Percentiles rank a stretch among this genome's conserved stretches.
These are phyloP conservation scores for Rhynchophorus ferrugineus DNA, from an alignment of 1,140 invertebrate genomes.

Conservation along the genomic window DNA sequence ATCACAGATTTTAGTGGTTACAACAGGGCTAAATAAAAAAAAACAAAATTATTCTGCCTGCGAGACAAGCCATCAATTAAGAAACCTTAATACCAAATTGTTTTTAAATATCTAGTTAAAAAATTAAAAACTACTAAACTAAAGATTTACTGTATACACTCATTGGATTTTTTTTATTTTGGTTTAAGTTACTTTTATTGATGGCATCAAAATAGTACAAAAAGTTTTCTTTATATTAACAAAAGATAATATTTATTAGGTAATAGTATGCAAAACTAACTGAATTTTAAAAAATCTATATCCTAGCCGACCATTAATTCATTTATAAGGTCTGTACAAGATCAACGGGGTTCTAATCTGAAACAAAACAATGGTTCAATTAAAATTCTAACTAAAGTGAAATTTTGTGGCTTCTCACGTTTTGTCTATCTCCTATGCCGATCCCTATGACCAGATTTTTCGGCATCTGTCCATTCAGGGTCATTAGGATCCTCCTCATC, in stretches of 20 bases:
- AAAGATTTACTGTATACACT: too few relatives aligned
- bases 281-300: neutral
- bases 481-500: slow-evolving; percentile 71
- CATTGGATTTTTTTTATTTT: too few relatives aligned
- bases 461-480: slow-evolving; percentile 61
- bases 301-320: neutral
- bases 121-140: too few relatives aligned
- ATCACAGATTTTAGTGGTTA: too few relatives aligned
- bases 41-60: too few relatives aligned
- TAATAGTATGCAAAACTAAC: neutral
- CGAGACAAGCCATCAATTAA: too few relatives aligned
- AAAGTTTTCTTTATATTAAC: neutral
- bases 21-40: too few relatives aligned
- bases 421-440: slow-evolving; percentile 28
- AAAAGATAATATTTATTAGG: neutral
- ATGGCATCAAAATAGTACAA: neutral
- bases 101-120: too few relatives aligned
- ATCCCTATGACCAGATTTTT: slow-evolving; percentile 25
- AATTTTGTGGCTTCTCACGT: too few relatives aligned
- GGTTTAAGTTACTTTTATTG: neutral
- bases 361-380: neutral
- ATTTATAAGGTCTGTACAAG: neutral
- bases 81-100: too few relatives aligned
- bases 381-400: too few relatives aligned
- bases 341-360: neutral